Base-by-base conservation (phyloP, 1,140 invertebrate species). In the Archivesica marissinica region DNA sequence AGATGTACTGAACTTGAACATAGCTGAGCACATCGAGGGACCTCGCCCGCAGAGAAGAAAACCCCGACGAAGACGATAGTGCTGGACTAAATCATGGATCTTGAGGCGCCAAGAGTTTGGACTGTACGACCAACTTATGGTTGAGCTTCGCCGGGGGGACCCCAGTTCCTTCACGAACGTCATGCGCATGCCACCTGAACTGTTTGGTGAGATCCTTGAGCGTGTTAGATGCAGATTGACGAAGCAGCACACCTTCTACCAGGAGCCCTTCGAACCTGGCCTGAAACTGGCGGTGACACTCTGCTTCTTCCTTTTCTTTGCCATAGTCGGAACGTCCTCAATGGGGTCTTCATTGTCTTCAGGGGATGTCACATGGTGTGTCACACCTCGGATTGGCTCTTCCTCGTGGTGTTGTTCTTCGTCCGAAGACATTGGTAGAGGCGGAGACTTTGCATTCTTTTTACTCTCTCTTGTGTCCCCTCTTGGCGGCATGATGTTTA, bases 201-300 rank as follows among this genome's bases (percentile, higher is more conserved):
- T 75, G 47, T 52, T 75, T 75, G 72, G 54, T 75, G 50, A 75
- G 72, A 75, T 75, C 47, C 72, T 75, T 50, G 72, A 28, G 28
- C 72, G 72, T 75, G 72, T 75, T 13, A 52, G 74, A 33, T 4
- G 47, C 80, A 80, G 84, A 64, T 33, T 86, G 52, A 86, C 77
- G 38, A 86, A 72, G 77, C 84, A 86, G 84, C 47, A 86, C 66
- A 86, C 84, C 64, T 56, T 59, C 35, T 86, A 72, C 84, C 30
- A 77, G 74, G 64, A 56, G n/a, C 61, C 77, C 50, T 77, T 72
- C 54, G 77, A 72, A 56, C 66, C 76, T 56, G 76, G 76, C 33
- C 47, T 80, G 75, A 86, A 85, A 50, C 76, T 85, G 44, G 83
- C 76, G 28, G 50, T 85, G 39, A 85, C 82, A 64, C 64, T 85